Base-by-base conservation (phyloP, 1,140 invertebrate genomes). In the Pentalonia nigronervosa region DNA sequence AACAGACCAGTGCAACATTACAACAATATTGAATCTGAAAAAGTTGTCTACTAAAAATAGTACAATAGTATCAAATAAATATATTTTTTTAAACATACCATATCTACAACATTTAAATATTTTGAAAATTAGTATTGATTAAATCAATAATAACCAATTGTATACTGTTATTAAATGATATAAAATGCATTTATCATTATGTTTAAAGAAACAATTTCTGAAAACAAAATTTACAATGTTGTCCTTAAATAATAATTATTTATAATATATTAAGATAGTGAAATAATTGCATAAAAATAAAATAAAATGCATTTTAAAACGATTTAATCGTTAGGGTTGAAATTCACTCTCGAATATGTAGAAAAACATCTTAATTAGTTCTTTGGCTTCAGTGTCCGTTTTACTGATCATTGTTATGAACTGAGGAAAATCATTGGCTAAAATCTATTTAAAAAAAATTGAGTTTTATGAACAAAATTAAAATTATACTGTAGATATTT, bases 371-470 rank as follows among this genome's bases (percentile, higher is more conserved):
- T 93, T 86, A 45, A 93, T 56, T 20, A 93, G 34, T 93, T 84
- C 76, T 53, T 86, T 83, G 2, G 91, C 48, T 93, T 93, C 91
- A 25, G 4, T 21, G 14, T 93, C 48, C 36, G 91, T 86, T 86
- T 86, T 86, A 84, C 91, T 93, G 34, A 84, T 53, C 2, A 53
- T 84, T 93, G 48, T 36, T 41, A 67, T 84, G 34, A 93, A 93
- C 25, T 93, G 91, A 41, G 91, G 91, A 56, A 93, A 93, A 93
- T 93, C 91, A 21, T 86, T 93, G 21, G 45, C n/a, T 56, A 93
- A 93, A 53, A 93, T 93, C 91, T 93, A 45, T 56, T 25, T 45
- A 45, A 86, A 41, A 56, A 84, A 90, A 90, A 53, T 53, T 53
- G 3, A 50, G 60, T 41, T 41, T 41, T 41, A 86, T 86, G 3